Conservation (phyloP, 2,113 vertebrate genomes). For the Bungarus multicinctus region DNA sequence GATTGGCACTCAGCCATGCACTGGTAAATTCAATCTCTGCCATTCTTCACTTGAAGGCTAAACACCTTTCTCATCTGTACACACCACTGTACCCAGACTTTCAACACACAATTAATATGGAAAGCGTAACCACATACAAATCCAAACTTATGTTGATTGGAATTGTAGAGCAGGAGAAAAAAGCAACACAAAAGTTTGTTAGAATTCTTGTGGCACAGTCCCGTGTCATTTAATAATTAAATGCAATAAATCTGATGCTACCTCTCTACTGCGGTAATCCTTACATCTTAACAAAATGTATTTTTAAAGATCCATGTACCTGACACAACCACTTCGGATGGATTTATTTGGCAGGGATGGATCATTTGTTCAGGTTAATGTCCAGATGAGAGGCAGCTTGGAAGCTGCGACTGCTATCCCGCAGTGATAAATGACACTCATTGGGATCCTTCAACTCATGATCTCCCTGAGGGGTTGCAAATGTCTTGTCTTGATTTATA, state of each 20-base stretch:
- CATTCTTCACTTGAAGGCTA: not conserved
- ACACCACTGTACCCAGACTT: not conserved
- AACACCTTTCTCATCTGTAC: not conserved
- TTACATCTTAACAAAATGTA: not conserved
- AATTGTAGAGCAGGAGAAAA: not conserved
- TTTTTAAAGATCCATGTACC: not conserved
- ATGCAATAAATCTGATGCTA: not conserved
- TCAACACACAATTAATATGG: not conserved
- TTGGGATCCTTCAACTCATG: constrained; percentile 44
- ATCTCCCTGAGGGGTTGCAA: not conserved
- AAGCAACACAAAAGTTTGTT: not conserved
- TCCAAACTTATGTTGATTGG: not conserved
- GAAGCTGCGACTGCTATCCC: constrained; percentile 35
- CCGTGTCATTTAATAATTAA: not conserved
- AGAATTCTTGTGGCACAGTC: not conserved
- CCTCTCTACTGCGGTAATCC: not conserved
- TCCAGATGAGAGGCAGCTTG: constrained; percentile 47
- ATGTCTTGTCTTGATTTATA: constrained; percentile 52
- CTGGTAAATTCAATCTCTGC: not conserved
- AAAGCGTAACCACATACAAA: not conserved
- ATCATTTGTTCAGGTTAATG: constrained; percentile 5
- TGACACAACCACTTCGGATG: not conserved
- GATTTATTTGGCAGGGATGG: constrained; percentile 24
- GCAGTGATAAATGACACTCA: constrained; percentile 44
- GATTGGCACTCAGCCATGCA: not conserved